Evolutionary conservation across 1,140 invertebrate genomes (phyloP).

Genomic region (Colletes gigas): DNA sequence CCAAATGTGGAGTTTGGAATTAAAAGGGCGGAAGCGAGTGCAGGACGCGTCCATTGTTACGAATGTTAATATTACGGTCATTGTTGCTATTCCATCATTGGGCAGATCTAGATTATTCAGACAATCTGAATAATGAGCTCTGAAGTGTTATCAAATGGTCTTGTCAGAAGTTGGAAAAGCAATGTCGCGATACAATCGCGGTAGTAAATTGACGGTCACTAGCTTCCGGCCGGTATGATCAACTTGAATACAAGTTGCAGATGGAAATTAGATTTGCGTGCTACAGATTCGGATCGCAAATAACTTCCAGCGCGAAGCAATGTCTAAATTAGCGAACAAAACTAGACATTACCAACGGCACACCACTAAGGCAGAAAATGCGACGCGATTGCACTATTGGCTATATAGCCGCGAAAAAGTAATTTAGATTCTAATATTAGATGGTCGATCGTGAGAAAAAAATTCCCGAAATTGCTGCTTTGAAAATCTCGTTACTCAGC

Average conservation of each 20-base stretch:
- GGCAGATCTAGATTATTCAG: neutral
- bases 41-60: too few species aligned
- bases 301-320: conserved; percentile 19
- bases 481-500: neutral
- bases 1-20: too few species aligned
- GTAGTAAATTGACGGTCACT: conserved; percentile 25
- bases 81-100: neutral
- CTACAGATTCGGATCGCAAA: neutral
- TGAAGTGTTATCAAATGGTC: neutral
- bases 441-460: neutral
- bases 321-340: conserved; percentile 49
- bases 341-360: conserved; percentile 2
- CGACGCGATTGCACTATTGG: conserved; percentile 14
- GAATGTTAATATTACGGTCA: neutral
- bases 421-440: conserved; percentile 22
- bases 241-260: conserved; percentile 6
- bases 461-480: neutral
- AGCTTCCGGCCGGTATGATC: neutral
- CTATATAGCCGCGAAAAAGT: neutral
- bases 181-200: conserved; percentile 5
- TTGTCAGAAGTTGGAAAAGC: neutral
- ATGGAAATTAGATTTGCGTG: conserved; percentile 25
- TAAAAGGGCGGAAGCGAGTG: too few species aligned
- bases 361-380: neutral
- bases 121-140: neutral